phyloP scores from a whole-genome alignment of 2,113 vertebrate genomes.

The Antechinus flavipes region DNA sequence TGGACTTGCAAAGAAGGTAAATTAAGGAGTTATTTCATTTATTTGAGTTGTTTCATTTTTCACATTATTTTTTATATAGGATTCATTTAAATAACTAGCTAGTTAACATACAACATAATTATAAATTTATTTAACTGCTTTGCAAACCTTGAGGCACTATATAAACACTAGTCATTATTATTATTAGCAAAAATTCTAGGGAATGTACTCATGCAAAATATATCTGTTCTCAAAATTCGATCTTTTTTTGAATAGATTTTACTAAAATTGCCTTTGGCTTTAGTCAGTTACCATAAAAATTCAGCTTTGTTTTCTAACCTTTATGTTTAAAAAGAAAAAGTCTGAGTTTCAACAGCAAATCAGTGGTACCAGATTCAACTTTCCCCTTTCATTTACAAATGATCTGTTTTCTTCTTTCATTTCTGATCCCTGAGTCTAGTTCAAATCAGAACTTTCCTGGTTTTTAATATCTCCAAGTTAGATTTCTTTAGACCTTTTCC shows the following conservation, averaged over 20 bases:
- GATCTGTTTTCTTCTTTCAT: background rate
- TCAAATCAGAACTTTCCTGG: background rate
- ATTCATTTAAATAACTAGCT: background rate
- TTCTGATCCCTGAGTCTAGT: background rate
- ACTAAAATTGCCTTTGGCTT: background rate
- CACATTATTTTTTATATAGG: background rate
- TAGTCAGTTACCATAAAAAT: background rate
- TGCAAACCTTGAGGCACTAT: background rate
- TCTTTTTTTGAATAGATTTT: background rate
- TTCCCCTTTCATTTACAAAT: background rate
- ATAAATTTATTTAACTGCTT: background rate
- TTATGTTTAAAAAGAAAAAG: background rate
- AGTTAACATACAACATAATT: background rate
- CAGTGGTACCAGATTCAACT: background rate
- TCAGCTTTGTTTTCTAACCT: background rate
- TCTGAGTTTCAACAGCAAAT: background rate
- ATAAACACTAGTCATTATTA: background rate
- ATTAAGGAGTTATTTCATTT: background rate
- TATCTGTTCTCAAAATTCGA: background rate
- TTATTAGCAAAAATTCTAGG: constrained; percentile 1
- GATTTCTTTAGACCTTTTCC: background rate
- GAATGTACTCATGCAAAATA: background rate
- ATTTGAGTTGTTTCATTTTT: background rate
- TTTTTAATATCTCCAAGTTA: background rate
- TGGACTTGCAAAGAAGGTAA: background rate